phyloP scores from a whole-genome alignment of 1,140 invertebrate species.

The Drosophila lowei region DNA sequence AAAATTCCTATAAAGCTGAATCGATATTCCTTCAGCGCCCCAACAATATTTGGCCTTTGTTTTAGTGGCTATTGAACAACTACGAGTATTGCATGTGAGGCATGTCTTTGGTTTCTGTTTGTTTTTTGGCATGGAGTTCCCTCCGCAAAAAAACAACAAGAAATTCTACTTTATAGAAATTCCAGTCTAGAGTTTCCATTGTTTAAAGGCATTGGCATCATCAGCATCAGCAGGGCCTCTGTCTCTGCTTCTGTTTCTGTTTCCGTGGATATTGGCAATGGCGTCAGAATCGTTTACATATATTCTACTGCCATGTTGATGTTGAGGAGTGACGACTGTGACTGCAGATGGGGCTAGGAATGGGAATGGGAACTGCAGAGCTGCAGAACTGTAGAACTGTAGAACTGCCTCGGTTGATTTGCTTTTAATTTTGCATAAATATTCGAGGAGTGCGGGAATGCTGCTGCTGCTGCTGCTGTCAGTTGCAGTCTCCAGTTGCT shows the following conservation, averaged over 20 bases:
- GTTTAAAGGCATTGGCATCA: constrained; percentile 46
- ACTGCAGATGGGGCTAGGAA: constrained; percentile 44
- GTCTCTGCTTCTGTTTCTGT: constrained; percentile 5
- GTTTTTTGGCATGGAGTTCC: constrained; percentile 62
- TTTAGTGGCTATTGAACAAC: constrained; percentile 21
- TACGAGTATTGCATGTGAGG: constrained; percentile 23
- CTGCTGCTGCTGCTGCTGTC: constrained; percentile 37
- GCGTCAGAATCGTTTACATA: constrained; percentile 63
- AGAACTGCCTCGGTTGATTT: constrained; percentile 72
- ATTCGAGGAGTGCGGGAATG: constrained; percentile 43
- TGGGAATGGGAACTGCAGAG: constrained; percentile 35
- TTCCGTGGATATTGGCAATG: constrained; percentile 52
- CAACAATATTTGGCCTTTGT: constrained; percentile 61
- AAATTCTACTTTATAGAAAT: constrained; percentile 63
- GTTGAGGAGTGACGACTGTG: constrained; percentile 37
- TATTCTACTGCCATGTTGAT: constrained; percentile 21
- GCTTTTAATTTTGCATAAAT: constrained; percentile 79
- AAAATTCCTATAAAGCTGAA: constrained; percentile 22
- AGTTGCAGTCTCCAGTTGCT: constrained; percentile 58
- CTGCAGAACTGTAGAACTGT: background rate
- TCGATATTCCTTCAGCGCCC: constrained; percentile 42
- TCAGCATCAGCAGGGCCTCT: too few species aligned
- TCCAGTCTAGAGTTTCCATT: constrained; percentile 58
- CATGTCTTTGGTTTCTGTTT: constrained; percentile 49
- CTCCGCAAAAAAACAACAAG: constrained; percentile 26